These are phyloP conservation scores for Homarus gammarus DNA, from an alignment of 2,888 invertebrate species.

Conservation along the genomic window DNA sequence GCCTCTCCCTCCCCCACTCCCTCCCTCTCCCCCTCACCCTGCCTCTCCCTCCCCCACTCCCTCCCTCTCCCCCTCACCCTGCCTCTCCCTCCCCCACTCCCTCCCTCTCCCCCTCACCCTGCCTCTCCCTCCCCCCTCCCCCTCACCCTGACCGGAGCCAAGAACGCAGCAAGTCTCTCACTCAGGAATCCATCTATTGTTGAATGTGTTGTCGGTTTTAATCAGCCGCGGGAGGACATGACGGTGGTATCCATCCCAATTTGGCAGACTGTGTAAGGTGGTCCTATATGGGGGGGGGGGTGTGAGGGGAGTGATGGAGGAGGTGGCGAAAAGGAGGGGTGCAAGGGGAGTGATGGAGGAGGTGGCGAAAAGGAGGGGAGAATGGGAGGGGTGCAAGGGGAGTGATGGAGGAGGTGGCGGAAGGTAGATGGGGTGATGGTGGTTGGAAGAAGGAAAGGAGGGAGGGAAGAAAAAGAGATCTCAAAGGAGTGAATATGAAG, in stretches of 20 bases:
- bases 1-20: not conserved
- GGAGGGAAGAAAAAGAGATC: too few relatives aligned
- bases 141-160: not conserved
- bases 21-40: not conserved
- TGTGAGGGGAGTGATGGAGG: not conserved
- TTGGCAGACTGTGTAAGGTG: constrained; percentile 29
- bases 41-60: not conserved
- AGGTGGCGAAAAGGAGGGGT: not conserved
- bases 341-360: not conserved
- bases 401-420: too few relatives aligned
- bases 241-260: constrained; percentile 20
- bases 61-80: not conserved
- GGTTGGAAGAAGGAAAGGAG: too few relatives aligned
- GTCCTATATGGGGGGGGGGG: not conserved
- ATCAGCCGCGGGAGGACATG: constrained; percentile 20
- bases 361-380: not conserved
- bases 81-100: not conserved
- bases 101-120: not conserved
- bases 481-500: too few relatives aligned
- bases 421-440: too few relatives aligned
- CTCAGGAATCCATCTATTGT: constrained; percentile 9
- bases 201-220: constrained; percentile 14
- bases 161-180: constrained; percentile 3
- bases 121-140: not conserved
- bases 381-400: not conserved